Percentiles rank a stretch among this genome's conserved stretches.
phyloP scores from a whole-genome alignment of 1,140 invertebrate genomes.

The Drosophila gunungcola region DNA sequence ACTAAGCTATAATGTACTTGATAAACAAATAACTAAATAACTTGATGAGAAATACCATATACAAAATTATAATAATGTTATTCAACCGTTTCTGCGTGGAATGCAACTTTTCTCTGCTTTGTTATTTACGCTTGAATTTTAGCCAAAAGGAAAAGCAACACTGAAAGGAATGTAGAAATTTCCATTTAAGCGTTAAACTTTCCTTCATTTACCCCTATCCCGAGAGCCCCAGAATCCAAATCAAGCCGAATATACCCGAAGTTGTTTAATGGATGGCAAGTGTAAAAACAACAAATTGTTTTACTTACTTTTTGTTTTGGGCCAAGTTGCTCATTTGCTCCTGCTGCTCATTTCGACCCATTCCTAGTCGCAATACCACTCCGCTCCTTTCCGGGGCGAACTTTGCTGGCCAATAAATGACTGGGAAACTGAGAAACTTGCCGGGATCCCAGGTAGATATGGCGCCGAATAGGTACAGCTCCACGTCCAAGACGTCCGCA shows the following conservation, averaged over 20 bases:
- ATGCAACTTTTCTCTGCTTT: background rate
- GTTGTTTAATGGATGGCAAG: constrained; percentile 38
- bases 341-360: constrained; percentile 16
- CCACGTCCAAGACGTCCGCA: constrained; percentile 53
- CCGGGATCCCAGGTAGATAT: constrained; percentile 33
- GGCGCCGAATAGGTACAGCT: constrained; percentile 32
- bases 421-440: constrained; percentile 52
- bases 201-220: background rate
- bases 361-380: constrained; percentile 22
- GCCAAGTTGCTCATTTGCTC: constrained; percentile 73
- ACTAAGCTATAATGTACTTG: too few relatives aligned
- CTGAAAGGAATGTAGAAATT: background rate
- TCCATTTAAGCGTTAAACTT: constrained; percentile 8
- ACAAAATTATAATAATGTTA: background rate
- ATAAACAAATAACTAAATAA: background rate
- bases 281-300: constrained; percentile 78
- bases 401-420: constrained; percentile 77
- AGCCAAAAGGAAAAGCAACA: background rate
- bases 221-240: background rate
- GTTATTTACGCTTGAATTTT: background rate
- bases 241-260: constrained; percentile 33
- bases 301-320: constrained; percentile 78
- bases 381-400: constrained; percentile 47
- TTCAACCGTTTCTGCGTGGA: background rate
- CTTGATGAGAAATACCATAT: background rate